Percentiles rank a stretch among this genome's conserved stretches.
These are phyloP conservation scores for Platyrinchus mystaceus DNA, from an alignment of 2,797 vertebrate genomes.

Conservation along the genomic window DNA sequence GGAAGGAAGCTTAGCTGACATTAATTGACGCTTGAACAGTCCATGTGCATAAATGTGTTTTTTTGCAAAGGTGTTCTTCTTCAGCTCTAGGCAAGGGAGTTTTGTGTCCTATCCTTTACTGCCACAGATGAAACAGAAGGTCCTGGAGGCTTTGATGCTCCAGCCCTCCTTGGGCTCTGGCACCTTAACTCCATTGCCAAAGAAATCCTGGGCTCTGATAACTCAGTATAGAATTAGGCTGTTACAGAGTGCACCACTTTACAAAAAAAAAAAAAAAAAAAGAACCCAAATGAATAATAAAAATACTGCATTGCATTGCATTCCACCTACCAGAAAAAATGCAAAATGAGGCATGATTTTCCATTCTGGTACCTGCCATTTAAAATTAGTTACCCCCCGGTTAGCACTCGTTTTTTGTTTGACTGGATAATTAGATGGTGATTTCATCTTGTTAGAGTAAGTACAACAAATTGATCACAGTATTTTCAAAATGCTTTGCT, in stretches of 20 bases:
- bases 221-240: background rate
- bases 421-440: constrained; percentile 47
- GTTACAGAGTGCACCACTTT: background rate
- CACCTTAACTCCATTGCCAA: background rate
- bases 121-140: background rate
- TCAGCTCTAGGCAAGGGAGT: background rate
- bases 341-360: constrained; percentile 41
- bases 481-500: constrained; percentile 54
- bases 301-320: background rate
- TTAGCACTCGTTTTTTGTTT: constrained; percentile 34
- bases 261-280: background rate
- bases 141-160: background rate
- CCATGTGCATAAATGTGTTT: fast-evolving
- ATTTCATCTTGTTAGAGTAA: constrained; percentile 29
- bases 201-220: background rate
- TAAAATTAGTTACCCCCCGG: constrained; percentile 48
- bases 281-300: background rate
- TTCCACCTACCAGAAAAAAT: background rate
- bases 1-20: background rate
- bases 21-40: background rate
- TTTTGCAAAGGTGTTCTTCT: background rate
- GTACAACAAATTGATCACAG: constrained; percentile 50
- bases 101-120: background rate
- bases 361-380: constrained; percentile 26
- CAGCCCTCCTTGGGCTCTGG: background rate